Evolutionary conservation across 2,113 vertebrate species (phyloP), one percentile per base, ranked within the genome.

Genomic region (Butorides virescens): DNA sequence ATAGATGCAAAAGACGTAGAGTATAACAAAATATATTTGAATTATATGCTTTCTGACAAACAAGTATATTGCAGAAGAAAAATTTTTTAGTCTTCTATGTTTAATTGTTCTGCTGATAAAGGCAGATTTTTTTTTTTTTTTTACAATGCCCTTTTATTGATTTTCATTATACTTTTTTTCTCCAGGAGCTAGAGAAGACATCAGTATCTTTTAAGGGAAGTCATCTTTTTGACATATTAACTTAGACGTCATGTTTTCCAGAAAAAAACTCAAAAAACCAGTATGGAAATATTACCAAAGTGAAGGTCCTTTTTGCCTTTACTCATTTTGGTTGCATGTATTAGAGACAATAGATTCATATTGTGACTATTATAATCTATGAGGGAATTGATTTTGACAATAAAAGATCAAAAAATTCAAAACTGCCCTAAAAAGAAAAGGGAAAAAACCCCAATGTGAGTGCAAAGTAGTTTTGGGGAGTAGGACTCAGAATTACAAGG

Each of bases 391-490:
- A 1, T 26, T 85, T 66, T 65, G 8, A 44, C 27, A 65, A 55
- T 15, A 53, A 74, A 71, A 65, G 3, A 61, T 32, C 2, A 17
- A 63, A 90, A 46, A 76, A 58, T 2, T 16, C 19, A 42, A 76
- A 83, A 15, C 2, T 66, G 16, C 8, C 4, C 12, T 71, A 13
- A 70, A 88, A 71, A 58, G 9, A 59, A 73, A 56, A 6, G 2
- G 8, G 23, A 1, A 14, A 3, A 46, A 46, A 49, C n/a, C n/a
- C n/a, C 21, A 39, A 13, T 23, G 8, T 59, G 7, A 0, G 0
- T 17, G 8, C 23, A 37, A 76, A 53, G 13, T 22, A 9, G 4
- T 37, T 42, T 50, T 15, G 26, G 4, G 15, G 19, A 77, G 34
- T 77, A 0, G 3, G 36, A 47, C 5, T 9, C 4, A 52, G 15